Evolutionary conservation across 2,797 vertebrate genomes (phyloP).

Genomic region (Catamblyrhynchus diadema): DNA sequence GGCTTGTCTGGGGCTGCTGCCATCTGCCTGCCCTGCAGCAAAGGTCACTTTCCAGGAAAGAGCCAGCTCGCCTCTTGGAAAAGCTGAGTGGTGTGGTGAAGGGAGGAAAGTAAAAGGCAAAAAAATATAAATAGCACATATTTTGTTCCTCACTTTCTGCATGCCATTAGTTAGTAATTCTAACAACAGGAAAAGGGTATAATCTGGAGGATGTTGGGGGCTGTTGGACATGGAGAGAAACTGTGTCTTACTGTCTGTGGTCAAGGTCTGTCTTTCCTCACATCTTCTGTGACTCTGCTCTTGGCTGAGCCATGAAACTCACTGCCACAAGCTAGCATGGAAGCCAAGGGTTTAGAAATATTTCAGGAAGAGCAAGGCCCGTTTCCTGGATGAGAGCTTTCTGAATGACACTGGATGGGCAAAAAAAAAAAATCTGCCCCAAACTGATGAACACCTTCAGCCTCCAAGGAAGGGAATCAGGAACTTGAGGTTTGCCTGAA

Average conservation of each 20-base stretch:
- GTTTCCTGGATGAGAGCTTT: neutral
- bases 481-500: neutral
- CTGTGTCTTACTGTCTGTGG: neutral
- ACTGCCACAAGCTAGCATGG: neutral
- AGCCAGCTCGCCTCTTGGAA: neutral
- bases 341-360: neutral
- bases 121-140: neutral
- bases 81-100: neutral
- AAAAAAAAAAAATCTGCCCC: neutral
- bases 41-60: slow-evolving; percentile 39
- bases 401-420: neutral
- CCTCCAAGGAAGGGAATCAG: neutral
- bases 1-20: neutral
- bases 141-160: neutral
- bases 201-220: neutral
- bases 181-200: neutral
- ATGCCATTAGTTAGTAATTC: neutral
- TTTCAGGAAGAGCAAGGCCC: neutral
- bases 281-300: neutral
- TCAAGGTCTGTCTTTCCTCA: neutral
- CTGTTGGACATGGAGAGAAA: neutral
- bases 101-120: neutral
- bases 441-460: neutral
- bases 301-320: neutral
- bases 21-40: slow-evolving; percentile 49